Conservation (phyloP, 2,888 invertebrate species). For the Adineta ricciae region DNA sequence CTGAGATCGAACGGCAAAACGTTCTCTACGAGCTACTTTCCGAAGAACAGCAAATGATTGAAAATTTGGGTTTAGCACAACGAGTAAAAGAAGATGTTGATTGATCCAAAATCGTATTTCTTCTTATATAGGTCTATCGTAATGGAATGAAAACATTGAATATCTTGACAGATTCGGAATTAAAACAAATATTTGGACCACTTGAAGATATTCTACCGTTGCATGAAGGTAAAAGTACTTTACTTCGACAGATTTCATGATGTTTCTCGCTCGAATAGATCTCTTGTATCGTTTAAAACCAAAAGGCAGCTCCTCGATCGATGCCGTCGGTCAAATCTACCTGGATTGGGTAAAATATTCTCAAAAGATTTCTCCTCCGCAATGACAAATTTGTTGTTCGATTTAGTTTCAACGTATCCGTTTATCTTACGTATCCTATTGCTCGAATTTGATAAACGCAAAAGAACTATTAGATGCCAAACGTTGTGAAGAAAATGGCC, state of each 20-base stretch:
- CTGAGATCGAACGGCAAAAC: constrained; percentile 36
- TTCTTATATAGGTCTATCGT: constrained; percentile 43
- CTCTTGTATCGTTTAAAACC: constrained; percentile 39
- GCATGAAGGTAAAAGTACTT: constrained; percentile 48
- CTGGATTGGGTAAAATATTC: constrained; percentile 45
- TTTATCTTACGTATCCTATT: constrained; percentile 50
- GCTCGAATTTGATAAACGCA: constrained; percentile 53
- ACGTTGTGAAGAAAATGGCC: constrained; percentile 50
- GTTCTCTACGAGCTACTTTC: constrained; percentile 55
- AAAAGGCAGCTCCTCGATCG: constrained; percentile 52
- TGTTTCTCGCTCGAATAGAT: background rate
- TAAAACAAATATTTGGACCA: constrained; percentile 52
- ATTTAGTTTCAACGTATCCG: constrained; percentile 22
- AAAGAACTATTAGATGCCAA: constrained; percentile 53
- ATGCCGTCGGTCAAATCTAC: constrained; percentile 45
- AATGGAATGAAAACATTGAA: constrained; percentile 51
- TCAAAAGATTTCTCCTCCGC: background rate
- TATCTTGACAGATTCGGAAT: constrained; percentile 51
- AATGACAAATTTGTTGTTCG: too few relatives aligned
- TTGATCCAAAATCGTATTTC: background rate
- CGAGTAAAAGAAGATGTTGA: constrained; percentile 41
- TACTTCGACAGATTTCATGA: background rate
- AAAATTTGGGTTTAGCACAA: constrained; percentile 51
- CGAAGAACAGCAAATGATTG: constrained; percentile 53
- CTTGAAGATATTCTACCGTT: constrained; percentile 47